Evolutionary conservation across 2,888 invertebrate genomes (phyloP), one percentile per base, ranked within the genome.

Genomic region (Balanococcus diminutus): DNA sequence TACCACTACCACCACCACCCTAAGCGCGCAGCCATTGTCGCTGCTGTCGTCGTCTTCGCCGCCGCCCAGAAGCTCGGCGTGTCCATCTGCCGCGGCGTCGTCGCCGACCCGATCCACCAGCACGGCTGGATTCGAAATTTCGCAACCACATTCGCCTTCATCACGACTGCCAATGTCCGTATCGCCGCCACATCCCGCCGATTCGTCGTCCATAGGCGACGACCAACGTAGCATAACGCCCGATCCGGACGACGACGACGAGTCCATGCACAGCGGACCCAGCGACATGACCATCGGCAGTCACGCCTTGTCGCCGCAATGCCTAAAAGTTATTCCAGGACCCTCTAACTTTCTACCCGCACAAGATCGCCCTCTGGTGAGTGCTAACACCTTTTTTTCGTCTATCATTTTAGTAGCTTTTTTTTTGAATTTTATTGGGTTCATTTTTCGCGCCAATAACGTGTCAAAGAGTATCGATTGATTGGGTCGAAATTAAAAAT

Each of bases 361-460:
- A 89, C 96, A 96, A 91, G 94, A 95, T 93, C 96, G 95, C 90
- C 96, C 96, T 90, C 92, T 96, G 92, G 96, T 96, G 91, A 93
- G 93, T 91, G 88, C 84, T 25, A 36, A 25, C 6, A 32, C 6
- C 4, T 79, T 31, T 79, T 79, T 19, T 79, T 79, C 2, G 31
- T 19, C 31, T 81, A 14, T 39, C 25, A 81, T 39, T 81, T 79
- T 36, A 2, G 79, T 19, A n/a, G 2, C 36, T 36, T 11, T 22
- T 81, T 81, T 81, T n/a, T 42, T 81, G 19, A 19, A 46, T 42
- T 39, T 46, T 25, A n/a, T 32, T n/a, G n/a, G n/a, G n/a, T 28
- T 36, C 19, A 42, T 46, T 56, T 56, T 56, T 19, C 2, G 1
- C 46, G 46, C 46, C n/a, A n/a, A n/a, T n/a, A n/a, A n/a, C n/a